A percentile compares a stretch with the other conserved stretches of the same genome.
These are phyloP conservation scores for Stegastes partitus DNA, from an alignment of 2,113 vertebrate species.

Conservation along the genomic window DNA sequence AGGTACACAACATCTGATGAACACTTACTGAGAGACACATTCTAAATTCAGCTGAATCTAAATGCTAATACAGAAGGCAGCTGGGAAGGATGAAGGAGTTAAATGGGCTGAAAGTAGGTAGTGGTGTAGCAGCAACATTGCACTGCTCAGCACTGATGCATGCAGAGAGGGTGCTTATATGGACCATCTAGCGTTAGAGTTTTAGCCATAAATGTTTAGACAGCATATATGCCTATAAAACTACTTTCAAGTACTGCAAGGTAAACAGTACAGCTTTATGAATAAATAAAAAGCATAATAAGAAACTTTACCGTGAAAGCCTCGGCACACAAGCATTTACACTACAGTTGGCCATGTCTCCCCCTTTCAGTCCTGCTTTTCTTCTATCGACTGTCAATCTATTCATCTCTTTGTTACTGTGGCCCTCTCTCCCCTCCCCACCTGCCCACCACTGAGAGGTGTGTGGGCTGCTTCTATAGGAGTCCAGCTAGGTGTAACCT, in stretches of 20 bases:
- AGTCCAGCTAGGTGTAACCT: conserved; percentile 74
- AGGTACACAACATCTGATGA: conserved; percentile 18
- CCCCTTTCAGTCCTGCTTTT: conserved; percentile 19
- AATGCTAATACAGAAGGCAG: conserved; percentile 41
- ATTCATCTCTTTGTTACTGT: conserved; percentile 12
- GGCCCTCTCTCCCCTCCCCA: neutral
- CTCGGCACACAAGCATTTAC: conserved; percentile 3
- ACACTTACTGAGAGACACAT: conserved; percentile 13
- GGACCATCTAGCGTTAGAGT: neutral
- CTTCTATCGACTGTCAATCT: conserved; percentile 1
- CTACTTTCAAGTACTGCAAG: neutral
- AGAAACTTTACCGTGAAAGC: neutral
- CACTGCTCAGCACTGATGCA: neutral
- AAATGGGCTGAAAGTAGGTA: conserved; percentile 6
- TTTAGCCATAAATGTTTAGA: neutral
- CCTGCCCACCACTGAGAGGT: conserved; percentile 7
- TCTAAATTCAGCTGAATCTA: conserved; percentile 33
- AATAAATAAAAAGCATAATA: neutral
- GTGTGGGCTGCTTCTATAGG: conserved; percentile 57
- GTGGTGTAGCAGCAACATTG: conserved; percentile 5
- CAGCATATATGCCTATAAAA: neutral
- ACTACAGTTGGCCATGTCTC: neutral
- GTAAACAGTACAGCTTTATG: no score
- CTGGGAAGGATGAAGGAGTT: neutral
- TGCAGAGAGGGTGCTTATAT: conserved; percentile 6